Conservation (phyloP, 2,113 vertebrate genomes). For the Mastomys coucha region DNA sequence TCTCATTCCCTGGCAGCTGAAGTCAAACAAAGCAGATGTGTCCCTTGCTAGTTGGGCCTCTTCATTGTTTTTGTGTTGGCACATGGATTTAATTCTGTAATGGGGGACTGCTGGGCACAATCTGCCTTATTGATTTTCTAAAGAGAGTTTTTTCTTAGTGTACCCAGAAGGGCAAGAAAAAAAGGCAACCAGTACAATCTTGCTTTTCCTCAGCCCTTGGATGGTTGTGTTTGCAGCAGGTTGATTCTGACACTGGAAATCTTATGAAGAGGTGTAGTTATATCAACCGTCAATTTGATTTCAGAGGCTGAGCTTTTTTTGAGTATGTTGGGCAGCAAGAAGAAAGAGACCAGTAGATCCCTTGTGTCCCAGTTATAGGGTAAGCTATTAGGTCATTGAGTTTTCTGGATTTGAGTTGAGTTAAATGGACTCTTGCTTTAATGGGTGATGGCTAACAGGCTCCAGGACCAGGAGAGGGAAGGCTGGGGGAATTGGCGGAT, state of each 20-base stretch:
- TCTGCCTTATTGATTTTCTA: constrained; percentile 94
- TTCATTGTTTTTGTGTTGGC: constrained; percentile 89
- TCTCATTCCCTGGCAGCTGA: constrained; percentile 85
- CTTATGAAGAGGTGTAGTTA: constrained; percentile 74
- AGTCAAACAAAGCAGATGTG: constrained; percentile 92
- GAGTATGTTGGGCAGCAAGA: constrained; percentile 26
- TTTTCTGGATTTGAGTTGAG: constrained; percentile 47
- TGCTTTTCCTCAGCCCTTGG: constrained; percentile 65
- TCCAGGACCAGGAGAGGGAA: constrained; percentile 53
- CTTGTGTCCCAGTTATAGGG: background rate
- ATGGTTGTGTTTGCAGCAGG: constrained; percentile 64
- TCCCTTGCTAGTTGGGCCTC: constrained; percentile 89
- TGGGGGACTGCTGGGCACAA: constrained; percentile 89
- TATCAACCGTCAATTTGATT: constrained; percentile 74
- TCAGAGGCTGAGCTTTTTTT: constrained; percentile 9
- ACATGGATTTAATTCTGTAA: constrained; percentile 93
- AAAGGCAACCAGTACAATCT: constrained; percentile 83
- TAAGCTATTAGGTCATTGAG: constrained; percentile 1
- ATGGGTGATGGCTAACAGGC: constrained; percentile 40
- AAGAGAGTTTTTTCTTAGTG: constrained; percentile 84
- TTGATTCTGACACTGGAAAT: constrained; percentile 80
- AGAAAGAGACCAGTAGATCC: constrained; percentile 32
- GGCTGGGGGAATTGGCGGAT: background rate
- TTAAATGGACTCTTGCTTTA: constrained; percentile 26
- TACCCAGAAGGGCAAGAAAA: constrained; percentile 81